Evolutionary conservation across 1,140 invertebrate genomes (phyloP), one percentile per base, ranked within the genome.

Genomic region (Aplysia californica): DNA sequence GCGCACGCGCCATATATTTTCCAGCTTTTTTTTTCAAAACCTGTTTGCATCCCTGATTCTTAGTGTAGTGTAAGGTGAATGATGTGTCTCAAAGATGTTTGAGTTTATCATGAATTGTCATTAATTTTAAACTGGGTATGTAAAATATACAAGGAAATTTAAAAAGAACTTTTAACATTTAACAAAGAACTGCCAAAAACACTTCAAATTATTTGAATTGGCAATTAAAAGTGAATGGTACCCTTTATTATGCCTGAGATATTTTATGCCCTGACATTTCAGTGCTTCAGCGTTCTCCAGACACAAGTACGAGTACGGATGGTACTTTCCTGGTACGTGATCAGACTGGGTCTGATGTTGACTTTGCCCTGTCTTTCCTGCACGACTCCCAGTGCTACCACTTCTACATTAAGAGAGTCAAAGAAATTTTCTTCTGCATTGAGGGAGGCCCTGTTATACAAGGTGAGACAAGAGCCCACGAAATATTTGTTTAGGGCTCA

Each of bases 241-340:
- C 29, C 26, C 6, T 18, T 61, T 18, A 10, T 61, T 61, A 18
- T 26, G 58, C 58, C 10, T 26, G 10, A 18, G 26, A 18, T 61
- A 18, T 61, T 50, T 70, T 36, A 33, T 44, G 29, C 36, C 2
- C 21, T 20, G 36, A 21, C 18, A 31, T 61, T 61, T 3, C 33
- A 79, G 77, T 56, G 56, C 38, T 70, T 35, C 20, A 31, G 59
- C 20, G 4, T 23, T 38, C 50, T 18, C 59, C 58, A 4, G 38
- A 39, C 26, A 31, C n/a, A 64, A 55, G 59, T 2, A 36, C 21
- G 50, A 55, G 59, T 2, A 36, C 21, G 50, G 67, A 64, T 75
- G 77, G 36, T 21, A 55, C 71, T 29, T 74, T 75, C 55, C 44
- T 79, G 41, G 72, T 75, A 29, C 39, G 64, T 26, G 77, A 59